Evolutionary conservation across 2,888 invertebrate genomes (phyloP), one percentile per base, ranked within the genome.

Genomic region (Phragmatobia fuliginosa): DNA sequence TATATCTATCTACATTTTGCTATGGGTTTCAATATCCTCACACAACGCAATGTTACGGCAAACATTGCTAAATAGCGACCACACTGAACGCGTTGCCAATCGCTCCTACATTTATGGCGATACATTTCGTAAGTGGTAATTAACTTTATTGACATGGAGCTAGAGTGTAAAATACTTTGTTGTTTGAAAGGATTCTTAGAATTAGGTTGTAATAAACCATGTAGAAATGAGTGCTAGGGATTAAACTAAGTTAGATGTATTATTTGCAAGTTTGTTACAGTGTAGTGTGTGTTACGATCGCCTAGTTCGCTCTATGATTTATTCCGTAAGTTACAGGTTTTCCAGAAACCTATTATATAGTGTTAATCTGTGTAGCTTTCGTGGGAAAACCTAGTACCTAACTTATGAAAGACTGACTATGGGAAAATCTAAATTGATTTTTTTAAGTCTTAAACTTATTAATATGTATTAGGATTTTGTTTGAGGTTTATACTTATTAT

Each of bases 221-320:
- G 65, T 33, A 62, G 74, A 63, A 73, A 75, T 73, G 25, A 18
- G 18, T 65, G 31, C 5, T 38, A 36, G 38, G 56, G 65, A 65
- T 65, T 65, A 56, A 64, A 33, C 7, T 33, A 10, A 64, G 63
- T 45, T 45, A 21, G 58, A 31, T 45, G 59, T 61, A 49, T 36
- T 61, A 2, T 31, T 58, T 14, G 64, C 33, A 33, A 49, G 49
- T 49, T 64, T 64, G 64, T 64, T 25, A 67, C 70, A 33, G 11
- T 73, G 68, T 63, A 68, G 74, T 14, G 31, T 70, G 80, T 78
- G 77, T 52, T 74, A 80, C 36, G 60, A 60, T 60, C 25, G 18
- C 8, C 32, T 10, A n/a, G 28, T 58, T 58, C 2, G 31, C 28
- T 41, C 41, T 52, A 28, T 58, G 36, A 62, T 62, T 32, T 31